phyloP scores from a whole-genome alignment of 1,140 invertebrate genomes.

The Streblospio benedicti region DNA sequence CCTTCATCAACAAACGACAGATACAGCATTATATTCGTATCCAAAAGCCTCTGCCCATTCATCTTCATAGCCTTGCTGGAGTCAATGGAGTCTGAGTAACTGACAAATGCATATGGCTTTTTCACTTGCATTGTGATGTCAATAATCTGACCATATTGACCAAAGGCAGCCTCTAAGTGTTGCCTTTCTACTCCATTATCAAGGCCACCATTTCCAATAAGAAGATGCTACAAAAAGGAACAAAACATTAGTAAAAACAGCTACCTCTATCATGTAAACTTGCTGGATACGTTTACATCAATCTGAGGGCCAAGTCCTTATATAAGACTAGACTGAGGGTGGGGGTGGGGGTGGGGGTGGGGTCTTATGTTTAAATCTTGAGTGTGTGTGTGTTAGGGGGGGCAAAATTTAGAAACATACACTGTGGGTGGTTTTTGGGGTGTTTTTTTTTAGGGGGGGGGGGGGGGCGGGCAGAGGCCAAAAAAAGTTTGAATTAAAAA shows the following conservation, averaged over 20 bases:
- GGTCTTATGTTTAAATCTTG: background rate
- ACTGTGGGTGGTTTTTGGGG: too few relatives aligned
- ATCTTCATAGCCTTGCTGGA: conserved; percentile 46
- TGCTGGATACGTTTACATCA: background rate
- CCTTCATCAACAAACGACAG: conserved; percentile 56
- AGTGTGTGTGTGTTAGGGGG: too few relatives aligned
- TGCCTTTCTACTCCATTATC: conserved; percentile 61
- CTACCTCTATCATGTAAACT: background rate
- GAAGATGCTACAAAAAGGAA: conserved; percentile 49
- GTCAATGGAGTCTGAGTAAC: conserved; percentile 48
- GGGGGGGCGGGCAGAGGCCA: too few relatives aligned
- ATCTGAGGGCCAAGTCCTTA: background rate
- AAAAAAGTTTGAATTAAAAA: too few relatives aligned
- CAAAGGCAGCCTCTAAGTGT: conserved; percentile 51
- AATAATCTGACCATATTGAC: conserved; percentile 49
- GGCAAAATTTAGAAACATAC: too few relatives aligned
- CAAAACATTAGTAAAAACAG: too few relatives aligned
- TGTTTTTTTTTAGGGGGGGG: too few relatives aligned
- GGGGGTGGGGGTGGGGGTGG: too few relatives aligned
- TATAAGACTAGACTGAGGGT: background rate
- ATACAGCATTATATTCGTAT: conserved; percentile 51
- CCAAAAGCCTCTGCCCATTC: conserved; percentile 23
- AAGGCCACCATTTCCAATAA: conserved; percentile 67
- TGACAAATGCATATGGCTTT: conserved; percentile 69
- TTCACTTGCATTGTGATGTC: conserved; percentile 58